Evolutionary conservation across 1,140 invertebrate species (phyloP).

Genomic region (Drosophila mayri): DNA sequence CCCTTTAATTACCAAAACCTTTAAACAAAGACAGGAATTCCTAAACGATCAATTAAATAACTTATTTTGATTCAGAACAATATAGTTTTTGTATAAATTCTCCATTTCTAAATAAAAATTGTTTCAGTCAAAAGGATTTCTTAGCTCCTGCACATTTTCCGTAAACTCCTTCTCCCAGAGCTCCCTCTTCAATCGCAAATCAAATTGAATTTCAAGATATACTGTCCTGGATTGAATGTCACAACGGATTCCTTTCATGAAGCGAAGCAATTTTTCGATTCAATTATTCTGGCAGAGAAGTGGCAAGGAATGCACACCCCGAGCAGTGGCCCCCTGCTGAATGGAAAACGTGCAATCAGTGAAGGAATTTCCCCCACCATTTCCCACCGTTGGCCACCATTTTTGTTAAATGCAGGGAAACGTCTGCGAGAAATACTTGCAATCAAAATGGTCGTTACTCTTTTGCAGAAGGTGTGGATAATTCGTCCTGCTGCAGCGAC

Average conservation of each 20-base stretch:
- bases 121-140: too few relatives aligned
- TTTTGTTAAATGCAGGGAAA: slow-evolving; percentile 58
- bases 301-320: slow-evolving; percentile 53
- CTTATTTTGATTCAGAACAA: not conserved
- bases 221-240: slow-evolving; percentile 26
- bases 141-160: not conserved
- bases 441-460: slow-evolving; percentile 70
- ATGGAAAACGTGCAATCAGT: slow-evolving; percentile 65
- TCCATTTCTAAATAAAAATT: not conserved
- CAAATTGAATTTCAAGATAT: slow-evolving; percentile 36
- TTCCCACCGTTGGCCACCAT: slow-evolving; percentile 26
- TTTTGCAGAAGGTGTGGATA: slow-evolving; percentile 71
- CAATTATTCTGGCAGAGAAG: slow-evolving; percentile 60
- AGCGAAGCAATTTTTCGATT: slow-evolving; percentile 68
- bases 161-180: not conserved
- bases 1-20: not conserved
- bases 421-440: slow-evolving; percentile 68
- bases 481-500: slow-evolving; percentile 52
- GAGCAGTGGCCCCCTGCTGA: slow-evolving; percentile 21
- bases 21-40: not conserved
- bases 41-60: not conserved
- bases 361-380: slow-evolving; percentile 51
- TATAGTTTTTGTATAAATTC: not conserved
- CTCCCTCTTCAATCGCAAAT: slow-evolving; percentile 17
- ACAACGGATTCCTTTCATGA: slow-evolving; percentile 43